A percentile compares a stretch with the other conserved stretches of the same genome.
phyloP scores from a whole-genome alignment of 2,888 invertebrate species.

The Trachelus tabidus region DNA sequence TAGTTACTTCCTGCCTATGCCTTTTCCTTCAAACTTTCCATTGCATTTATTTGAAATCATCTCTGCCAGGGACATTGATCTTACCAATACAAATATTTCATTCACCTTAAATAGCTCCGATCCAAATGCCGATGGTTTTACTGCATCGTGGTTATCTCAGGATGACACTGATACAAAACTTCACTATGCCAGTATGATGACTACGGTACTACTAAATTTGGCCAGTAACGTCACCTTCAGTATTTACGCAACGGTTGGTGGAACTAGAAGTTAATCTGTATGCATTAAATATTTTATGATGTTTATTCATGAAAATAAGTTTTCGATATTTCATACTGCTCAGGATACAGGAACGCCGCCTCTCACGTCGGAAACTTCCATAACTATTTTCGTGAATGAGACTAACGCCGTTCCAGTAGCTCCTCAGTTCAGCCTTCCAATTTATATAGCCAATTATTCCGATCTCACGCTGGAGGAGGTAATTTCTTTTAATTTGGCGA shows the following conservation, averaged over 20 bases:
- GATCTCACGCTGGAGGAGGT: conserved; percentile 26
- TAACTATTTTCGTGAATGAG: conserved; percentile 33
- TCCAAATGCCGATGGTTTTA: conserved; percentile 24
- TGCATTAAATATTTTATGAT: not conserved
- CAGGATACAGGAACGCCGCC: conserved; percentile 35
- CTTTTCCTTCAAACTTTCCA: conserved; percentile 32
- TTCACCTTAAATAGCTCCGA: conserved; percentile 29
- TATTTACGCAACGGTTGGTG: conserved; percentile 30
- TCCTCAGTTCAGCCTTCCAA: conserved; percentile 27
- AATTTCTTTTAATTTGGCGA: conserved; percentile 10
- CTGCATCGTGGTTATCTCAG: conserved; percentile 22
- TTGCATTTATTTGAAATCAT: conserved; percentile 27
- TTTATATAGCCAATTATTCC: conserved; percentile 36
- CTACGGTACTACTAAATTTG: conserved; percentile 26
- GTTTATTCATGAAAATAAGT: not conserved
- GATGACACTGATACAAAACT: conserved; percentile 28
- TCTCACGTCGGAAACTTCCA: conserved; percentile 16
- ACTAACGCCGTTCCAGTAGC: conserved; percentile 24
- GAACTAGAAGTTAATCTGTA: conserved; percentile 4
- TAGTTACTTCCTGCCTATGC: conserved; percentile 38
- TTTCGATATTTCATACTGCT: conserved; percentile 1
- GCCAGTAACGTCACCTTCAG: conserved; percentile 28
- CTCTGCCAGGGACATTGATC: conserved; percentile 38
- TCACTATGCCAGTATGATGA: conserved; percentile 29
- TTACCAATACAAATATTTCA: conserved; percentile 33